Evolutionary conservation across 2,888 invertebrate species (phyloP).

Genomic region (Gari tellinella): DNA sequence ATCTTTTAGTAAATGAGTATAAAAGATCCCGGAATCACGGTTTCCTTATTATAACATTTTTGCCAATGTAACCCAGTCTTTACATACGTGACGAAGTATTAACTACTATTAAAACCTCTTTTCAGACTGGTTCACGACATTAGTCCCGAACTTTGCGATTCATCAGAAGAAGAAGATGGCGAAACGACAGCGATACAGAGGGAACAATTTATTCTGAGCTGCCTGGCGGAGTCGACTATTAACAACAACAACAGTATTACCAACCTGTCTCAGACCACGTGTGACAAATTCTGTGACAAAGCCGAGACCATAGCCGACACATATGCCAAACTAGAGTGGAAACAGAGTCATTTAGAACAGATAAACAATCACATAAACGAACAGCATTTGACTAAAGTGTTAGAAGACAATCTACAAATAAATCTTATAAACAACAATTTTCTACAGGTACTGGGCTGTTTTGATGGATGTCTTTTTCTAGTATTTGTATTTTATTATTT

Average conservation of each 20-base stretch:
- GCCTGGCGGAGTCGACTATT: conserved; percentile 57
- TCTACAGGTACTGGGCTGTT: conserved; percentile 37
- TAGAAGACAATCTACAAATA: conserved; percentile 48
- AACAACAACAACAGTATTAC: conserved; percentile 57
- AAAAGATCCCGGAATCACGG: too few relatives aligned
- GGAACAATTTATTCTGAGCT: conserved; percentile 63
- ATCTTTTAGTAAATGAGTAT: too few relatives aligned
- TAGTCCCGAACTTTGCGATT: conserved; percentile 65
- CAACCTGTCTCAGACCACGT: conserved; percentile 44
- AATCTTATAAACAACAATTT: conserved; percentile 59
- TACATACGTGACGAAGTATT: not conserved
- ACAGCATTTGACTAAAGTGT: conserved; percentile 56
- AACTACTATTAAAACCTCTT: too few relatives aligned
- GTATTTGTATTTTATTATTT: too few relatives aligned
- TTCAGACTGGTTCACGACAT: conserved; percentile 74
- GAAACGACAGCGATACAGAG: conserved; percentile 51
- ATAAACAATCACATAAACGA: conserved; percentile 70
- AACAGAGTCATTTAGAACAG: conserved; percentile 64
- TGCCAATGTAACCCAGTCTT: too few relatives aligned
- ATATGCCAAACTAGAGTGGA: conserved; percentile 54
- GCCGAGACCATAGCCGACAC: conserved; percentile 44
- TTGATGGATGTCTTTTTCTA: too few relatives aligned
- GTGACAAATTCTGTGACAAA: conserved; percentile 38
- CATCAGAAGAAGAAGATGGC: conserved; percentile 61
- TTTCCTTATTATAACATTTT: too few relatives aligned